Evolutionary conservation across 2,888 invertebrate species (phyloP).

Genomic region (Folsomia candida): DNA sequence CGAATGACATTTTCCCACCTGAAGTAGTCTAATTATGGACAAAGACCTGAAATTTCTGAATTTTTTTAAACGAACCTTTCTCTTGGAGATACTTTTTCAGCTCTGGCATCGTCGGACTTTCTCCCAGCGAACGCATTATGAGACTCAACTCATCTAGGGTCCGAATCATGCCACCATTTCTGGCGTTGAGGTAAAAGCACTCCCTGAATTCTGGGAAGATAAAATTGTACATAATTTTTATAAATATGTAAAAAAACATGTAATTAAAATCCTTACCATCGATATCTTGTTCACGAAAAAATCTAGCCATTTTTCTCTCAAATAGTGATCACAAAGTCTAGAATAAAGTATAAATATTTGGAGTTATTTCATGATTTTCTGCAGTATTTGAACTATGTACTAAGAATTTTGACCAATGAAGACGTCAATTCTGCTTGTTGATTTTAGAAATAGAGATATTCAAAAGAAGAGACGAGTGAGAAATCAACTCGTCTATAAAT

Average conservation of each 20-base stretch:
- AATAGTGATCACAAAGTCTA: too few species aligned
- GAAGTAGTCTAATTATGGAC: constrained; percentile 46
- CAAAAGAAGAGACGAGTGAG: too few species aligned
- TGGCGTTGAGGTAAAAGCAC: constrained; percentile 91
- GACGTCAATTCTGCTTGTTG: too few species aligned
- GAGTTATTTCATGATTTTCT: too few species aligned
- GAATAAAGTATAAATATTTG: too few species aligned
- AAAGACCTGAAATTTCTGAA: neutral
- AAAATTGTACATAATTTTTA: too few species aligned
- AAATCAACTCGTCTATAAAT: too few species aligned
- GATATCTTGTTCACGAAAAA: constrained; percentile 91
- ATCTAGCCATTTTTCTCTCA: constrained; percentile 66
- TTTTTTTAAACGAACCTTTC: constrained; percentile 58
- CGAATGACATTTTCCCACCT: constrained; percentile 90
- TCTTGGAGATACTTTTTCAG: constrained; percentile 76
- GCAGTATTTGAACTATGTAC: too few species aligned
- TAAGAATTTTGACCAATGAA: too few species aligned
- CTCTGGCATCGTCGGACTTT: constrained; percentile 91
- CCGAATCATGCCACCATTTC: constrained; percentile 77
- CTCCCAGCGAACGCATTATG: constrained; percentile 90
- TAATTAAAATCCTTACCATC: constrained; percentile 68
- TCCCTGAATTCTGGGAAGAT: constrained; percentile 83
- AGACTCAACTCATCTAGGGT: constrained; percentile 86
- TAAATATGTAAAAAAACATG: neutral
- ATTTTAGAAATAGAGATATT: too few species aligned